Percentiles rank a stretch among this genome's conserved stretches.
These are phyloP conservation scores for Acipenser transmontanus DNA, from an alignment of 2,797 vertebrate genomes.

Conservation along the genomic window DNA sequence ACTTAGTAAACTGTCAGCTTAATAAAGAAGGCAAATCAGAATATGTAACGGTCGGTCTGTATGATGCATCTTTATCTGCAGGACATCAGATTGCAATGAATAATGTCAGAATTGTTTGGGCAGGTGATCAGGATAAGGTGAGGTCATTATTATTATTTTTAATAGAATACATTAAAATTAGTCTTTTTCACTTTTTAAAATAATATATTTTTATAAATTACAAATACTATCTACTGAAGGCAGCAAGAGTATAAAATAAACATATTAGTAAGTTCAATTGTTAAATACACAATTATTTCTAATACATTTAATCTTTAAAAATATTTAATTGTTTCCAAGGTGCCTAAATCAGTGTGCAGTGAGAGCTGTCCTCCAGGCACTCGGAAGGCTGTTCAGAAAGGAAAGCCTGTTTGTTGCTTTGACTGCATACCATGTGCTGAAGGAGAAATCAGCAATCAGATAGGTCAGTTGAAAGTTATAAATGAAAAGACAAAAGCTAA, in stretches of 20 bases:
- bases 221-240: no score
- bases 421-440: slow-evolving; percentile 51
- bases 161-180: no score
- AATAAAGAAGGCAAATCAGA: slow-evolving; percentile 37
- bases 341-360: slow-evolving; percentile 48
- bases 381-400: slow-evolving; percentile 45
- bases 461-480: slow-evolving; percentile 28
- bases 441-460: slow-evolving; percentile 50
- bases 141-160: neutral
- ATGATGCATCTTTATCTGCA: slow-evolving; percentile 39
- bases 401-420: slow-evolving; percentile 50
- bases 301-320: neutral
- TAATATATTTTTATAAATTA: neutral
- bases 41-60: slow-evolving; percentile 45
- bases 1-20: slow-evolving; percentile 55
- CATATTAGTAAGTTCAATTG: no score
- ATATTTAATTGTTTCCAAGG: slow-evolving; percentile 29
- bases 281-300: no score
- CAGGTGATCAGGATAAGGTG: slow-evolving; percentile 37
- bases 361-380: slow-evolving; percentile 44
- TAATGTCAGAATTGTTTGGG: slow-evolving; percentile 39
- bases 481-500: no score
- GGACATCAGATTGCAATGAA: slow-evolving; percentile 34
- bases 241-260: no score
- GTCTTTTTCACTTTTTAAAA: no score